Percentiles rank a stretch among this genome's conserved stretches.
These are phyloP conservation scores for Sarcophaga variegata DNA, from an alignment of 2,888 invertebrate genomes.

Conservation along the genomic window DNA sequence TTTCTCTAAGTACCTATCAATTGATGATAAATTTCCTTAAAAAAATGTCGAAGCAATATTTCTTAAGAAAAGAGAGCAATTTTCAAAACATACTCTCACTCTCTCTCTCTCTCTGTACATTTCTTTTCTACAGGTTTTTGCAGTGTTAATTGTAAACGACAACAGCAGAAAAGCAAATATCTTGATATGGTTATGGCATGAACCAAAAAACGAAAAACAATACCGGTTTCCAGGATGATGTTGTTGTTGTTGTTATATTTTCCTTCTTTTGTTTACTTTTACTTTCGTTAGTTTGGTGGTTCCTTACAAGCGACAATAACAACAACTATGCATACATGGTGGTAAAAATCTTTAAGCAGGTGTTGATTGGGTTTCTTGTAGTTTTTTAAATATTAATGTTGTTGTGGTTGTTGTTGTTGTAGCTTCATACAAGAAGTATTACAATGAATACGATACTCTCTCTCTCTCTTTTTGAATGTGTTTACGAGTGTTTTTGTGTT, in stretches of 20 bases:
- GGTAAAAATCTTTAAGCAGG: slow-evolving; percentile 13
- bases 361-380: neutral
- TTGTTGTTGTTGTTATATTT: neutral
- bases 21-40: too few species aligned
- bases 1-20: too few species aligned
- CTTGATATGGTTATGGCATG: neutral
- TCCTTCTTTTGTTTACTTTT: neutral
- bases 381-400: neutral
- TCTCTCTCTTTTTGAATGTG: neutral
- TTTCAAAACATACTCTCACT: too few species aligned
- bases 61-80: too few species aligned
- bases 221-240: neutral
- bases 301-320: neutral
- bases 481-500: neutral
- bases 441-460: neutral
- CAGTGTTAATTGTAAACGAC: too few species aligned
- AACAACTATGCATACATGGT: neutral
- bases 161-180: neutral
- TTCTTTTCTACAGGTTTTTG: too few species aligned
- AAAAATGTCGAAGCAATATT: too few species aligned
- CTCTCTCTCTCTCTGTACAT: too few species aligned
- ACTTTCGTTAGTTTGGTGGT: neutral
- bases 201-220: neutral
- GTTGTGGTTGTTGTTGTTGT: neutral
- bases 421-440: too few species aligned